phyloP scores from a whole-genome alignment of 2,113 vertebrate species.

The Entelurus aequoreus region DNA sequence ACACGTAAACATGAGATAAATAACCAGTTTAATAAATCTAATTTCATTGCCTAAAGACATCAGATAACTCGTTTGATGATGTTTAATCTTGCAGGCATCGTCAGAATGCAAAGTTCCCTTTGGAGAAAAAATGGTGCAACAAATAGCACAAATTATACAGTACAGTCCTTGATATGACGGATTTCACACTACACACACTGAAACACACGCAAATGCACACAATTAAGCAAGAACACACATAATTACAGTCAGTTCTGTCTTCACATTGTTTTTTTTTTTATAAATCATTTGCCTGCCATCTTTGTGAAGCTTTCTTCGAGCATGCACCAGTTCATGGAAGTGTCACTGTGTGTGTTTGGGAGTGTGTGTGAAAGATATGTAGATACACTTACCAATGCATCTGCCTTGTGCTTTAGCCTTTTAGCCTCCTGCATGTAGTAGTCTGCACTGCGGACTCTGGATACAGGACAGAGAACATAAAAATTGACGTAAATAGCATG shows the following conservation, averaged over 20 bases:
- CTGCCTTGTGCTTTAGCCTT: slow-evolving; percentile 93
- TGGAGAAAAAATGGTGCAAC: slow-evolving; percentile 48
- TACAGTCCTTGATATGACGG: slow-evolving; percentile 25
- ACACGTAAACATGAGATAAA: slow-evolving; percentile 45
- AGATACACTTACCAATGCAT: slow-evolving; percentile 79
- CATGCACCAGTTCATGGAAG: background rate
- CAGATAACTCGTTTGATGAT: slow-evolving; percentile 51
- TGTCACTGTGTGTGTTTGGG: background rate
- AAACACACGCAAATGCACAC: slow-evolving; percentile 6
- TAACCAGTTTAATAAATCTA: slow-evolving; percentile 55
- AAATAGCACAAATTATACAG: slow-evolving; percentile 55
- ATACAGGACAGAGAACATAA: slow-evolving; percentile 6
- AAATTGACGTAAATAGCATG: background rate
- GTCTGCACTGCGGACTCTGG: slow-evolving; percentile 87
- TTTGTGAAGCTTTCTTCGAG: background rate
- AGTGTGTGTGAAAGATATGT: slow-evolving; percentile 11
- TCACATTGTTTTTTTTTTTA: slow-evolving; percentile 15
- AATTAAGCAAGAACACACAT: background rate
- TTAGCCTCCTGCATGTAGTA: slow-evolving; percentile 97
- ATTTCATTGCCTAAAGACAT: slow-evolving; percentile 40
- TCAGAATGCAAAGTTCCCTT: slow-evolving; percentile 41
- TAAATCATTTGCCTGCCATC: slow-evolving; percentile 7
- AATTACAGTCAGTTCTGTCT: slow-evolving; percentile 15
- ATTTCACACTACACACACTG: slow-evolving; percentile 20
- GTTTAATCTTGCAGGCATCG: slow-evolving; percentile 53